A percentile compares a stretch with the other conserved stretches of the same genome.
These are phyloP conservation scores for Danionella cerebrum DNA, from an alignment of 2,113 vertebrate species.

Conservation along the genomic window DNA sequence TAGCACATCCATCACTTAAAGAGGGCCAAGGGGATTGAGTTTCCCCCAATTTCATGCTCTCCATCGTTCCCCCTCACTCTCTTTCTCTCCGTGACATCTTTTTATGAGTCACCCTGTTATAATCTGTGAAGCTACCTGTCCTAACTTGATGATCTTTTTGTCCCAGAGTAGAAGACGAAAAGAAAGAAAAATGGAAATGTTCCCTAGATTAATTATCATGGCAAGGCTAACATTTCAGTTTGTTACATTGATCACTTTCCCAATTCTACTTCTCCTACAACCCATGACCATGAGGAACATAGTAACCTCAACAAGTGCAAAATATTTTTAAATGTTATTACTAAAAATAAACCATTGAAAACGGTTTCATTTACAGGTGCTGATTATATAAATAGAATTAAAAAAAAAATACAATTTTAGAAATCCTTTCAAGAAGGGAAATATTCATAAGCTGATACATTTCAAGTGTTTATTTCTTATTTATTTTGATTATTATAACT, in stretches of 20 bases:
- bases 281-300: too few relatives aligned
- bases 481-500: too few relatives aligned
- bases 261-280: too few relatives aligned
- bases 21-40: slow-evolving; percentile 36
- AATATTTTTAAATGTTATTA: too few relatives aligned
- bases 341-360: too few relatives aligned
- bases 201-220: not conserved
- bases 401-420: too few relatives aligned
- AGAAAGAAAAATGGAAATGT: not conserved
- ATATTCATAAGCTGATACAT: too few relatives aligned
- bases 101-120: slow-evolving; percentile 54
- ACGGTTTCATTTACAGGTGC: too few relatives aligned
- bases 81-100: slow-evolving; percentile 42
- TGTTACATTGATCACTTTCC: not conserved
- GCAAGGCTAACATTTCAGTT: not conserved
- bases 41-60: slow-evolving; percentile 53
- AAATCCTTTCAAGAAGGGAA: too few relatives aligned
- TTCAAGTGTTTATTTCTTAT: too few relatives aligned
- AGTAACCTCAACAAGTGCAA: too few relatives aligned
- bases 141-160: slow-evolving; percentile 5
- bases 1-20: slow-evolving; percentile 51
- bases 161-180: not conserved
- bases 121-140: slow-evolving; percentile 35
- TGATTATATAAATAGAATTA: too few relatives aligned
- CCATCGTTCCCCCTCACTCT: not conserved